These are phyloP conservation scores for Aporrectodea caliginosa DNA, from an alignment of 1,140 invertebrate genomes.

Conservation along the genomic window DNA sequence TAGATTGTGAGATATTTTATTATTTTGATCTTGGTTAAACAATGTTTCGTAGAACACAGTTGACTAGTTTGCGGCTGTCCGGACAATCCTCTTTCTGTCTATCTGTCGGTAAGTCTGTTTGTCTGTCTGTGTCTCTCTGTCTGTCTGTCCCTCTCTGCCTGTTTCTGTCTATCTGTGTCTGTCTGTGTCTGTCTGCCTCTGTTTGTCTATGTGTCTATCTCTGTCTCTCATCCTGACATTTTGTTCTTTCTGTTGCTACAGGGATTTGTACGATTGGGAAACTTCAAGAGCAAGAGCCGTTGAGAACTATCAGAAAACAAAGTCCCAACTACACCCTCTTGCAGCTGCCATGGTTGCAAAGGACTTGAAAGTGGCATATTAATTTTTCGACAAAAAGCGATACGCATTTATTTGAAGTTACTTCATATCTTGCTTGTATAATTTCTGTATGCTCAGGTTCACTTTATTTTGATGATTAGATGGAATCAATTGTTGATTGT, in stretches of 20 bases:
- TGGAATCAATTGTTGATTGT: no score
- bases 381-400: no score
- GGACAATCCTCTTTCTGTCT: constrained; percentile 19
- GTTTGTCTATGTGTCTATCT: no score
- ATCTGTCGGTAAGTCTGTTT: constrained; percentile 20
- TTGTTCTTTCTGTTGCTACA: constrained; percentile 43
- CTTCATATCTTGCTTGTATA: no score
- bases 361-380: constrained; percentile 65
- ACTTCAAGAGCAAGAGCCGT: constrained; percentile 66
- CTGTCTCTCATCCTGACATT: constrained; percentile 20
- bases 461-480: no score
- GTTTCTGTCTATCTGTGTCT: neutral
- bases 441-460: no score
- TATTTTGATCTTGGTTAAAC: no score
- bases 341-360: constrained; percentile 69
- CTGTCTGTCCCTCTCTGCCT: constrained; percentile 27
- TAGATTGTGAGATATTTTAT: no score
- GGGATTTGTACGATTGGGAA: constrained; percentile 75
- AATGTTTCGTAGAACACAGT: no score
- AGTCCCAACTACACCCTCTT: constrained; percentile 77
- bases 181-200: neutral
- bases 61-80: constrained; percentile 40
- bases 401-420: no score
- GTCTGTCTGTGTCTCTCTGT: constrained; percentile 12
- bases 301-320: constrained; percentile 68